phyloP scores from a whole-genome alignment of 2,888 invertebrate genomes.

The Mesoligia furuncula region DNA sequence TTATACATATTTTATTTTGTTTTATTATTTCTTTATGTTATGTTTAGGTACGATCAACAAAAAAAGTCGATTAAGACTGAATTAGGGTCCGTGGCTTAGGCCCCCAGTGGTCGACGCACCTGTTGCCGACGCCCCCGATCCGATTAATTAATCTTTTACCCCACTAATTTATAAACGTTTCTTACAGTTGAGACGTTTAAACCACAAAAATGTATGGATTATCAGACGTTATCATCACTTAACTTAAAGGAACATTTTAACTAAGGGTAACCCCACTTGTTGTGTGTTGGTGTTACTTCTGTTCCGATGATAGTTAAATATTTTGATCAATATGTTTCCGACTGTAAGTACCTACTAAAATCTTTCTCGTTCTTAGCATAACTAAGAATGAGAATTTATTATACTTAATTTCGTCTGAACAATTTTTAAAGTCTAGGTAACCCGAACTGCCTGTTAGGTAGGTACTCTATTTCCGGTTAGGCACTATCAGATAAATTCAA shows the following conservation, averaged over 20 bases:
- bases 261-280: no score
- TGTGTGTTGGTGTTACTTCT: no score
- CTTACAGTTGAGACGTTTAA: no score
- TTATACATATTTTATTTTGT: conserved; percentile 13
- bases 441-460: neutral
- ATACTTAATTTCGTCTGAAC: neutral
- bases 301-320: neutral
- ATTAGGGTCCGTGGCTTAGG: no score
- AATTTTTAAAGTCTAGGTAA: neutral
- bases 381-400: neutral
- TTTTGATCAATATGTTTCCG: neutral
- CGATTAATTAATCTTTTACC: no score
- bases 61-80: neutral
- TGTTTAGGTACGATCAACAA: neutral
- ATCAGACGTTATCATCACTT: no score
- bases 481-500: neutral
- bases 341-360: neutral
- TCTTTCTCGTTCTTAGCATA: neutral
- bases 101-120: no score
- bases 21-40: conserved; percentile 12
- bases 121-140: no score
- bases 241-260: no score
- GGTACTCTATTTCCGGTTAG: neutral
- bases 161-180: no score
- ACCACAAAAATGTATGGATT: no score